These are phyloP conservation scores for Napeogenes inachia DNA, from an alignment of 2,888 invertebrate genomes.

Conservation along the genomic window DNA sequence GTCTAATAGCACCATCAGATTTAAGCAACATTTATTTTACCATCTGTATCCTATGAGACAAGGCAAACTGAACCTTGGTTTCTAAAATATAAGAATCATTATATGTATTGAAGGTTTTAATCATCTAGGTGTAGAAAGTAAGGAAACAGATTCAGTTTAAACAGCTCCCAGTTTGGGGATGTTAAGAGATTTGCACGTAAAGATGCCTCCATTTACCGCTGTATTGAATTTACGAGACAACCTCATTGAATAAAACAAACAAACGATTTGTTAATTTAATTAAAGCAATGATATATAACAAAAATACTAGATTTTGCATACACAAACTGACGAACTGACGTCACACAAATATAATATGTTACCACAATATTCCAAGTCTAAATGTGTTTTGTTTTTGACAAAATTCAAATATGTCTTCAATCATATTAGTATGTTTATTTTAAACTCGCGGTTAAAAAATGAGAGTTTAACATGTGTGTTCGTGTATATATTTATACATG, in stretches of 20 bases:
- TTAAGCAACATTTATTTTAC: conserved; percentile 26
- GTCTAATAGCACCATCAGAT: conserved; percentile 30
- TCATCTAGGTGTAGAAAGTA: conserved; percentile 22
- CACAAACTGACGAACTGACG: too few species aligned
- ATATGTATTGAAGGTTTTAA: not conserved
- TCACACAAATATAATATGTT: too few species aligned
- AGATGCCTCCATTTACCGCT: conserved; percentile 27
- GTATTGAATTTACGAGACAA: conserved; percentile 13
- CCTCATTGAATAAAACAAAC: conserved; percentile 12
- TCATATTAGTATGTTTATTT: too few species aligned
- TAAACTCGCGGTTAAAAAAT: too few species aligned
- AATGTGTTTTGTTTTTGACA: too few species aligned
- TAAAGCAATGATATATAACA: not conserved
- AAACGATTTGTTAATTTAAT: not conserved
- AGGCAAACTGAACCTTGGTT: not conserved
- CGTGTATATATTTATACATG: too few species aligned
- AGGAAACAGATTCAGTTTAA: conserved; percentile 29
- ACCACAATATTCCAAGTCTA: too few species aligned
- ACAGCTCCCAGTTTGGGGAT: conserved; percentile 31
- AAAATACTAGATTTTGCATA: too few species aligned
- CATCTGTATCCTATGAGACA: not conserved
- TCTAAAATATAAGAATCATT: not conserved
- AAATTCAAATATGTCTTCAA: too few species aligned
- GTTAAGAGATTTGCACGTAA: conserved; percentile 29
- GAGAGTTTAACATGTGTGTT: too few species aligned